Conservation (phyloP, 2,888 invertebrate species). For the Pterobdella sp. region DNA sequence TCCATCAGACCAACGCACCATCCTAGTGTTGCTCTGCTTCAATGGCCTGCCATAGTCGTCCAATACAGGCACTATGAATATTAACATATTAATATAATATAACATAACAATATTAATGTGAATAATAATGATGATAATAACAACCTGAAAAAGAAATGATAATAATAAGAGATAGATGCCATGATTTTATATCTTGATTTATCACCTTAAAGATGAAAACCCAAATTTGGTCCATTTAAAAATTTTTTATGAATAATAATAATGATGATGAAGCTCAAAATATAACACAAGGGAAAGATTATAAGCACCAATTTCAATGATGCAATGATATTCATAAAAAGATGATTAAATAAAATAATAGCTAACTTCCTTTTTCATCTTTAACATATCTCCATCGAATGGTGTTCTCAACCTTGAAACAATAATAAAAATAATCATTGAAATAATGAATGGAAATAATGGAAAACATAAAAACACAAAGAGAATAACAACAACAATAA, state of each 20-base stretch:
- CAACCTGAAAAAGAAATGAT: no score
- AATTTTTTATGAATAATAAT: background rate
- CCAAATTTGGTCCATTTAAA: background rate
- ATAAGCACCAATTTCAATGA: background rate
- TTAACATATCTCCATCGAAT: constrained; percentile 83
- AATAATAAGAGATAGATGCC: no score
- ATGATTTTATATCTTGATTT: no score
- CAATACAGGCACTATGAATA: background rate
- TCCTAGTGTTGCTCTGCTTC: constrained; percentile 85
- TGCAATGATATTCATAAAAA: background rate
- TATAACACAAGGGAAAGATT: background rate
- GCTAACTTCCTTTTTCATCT: constrained; percentile 54
- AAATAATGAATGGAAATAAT: background rate
- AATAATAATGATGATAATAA: no score
- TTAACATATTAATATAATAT: background rate
- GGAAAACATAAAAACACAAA: no score
- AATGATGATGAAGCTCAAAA: constrained; percentile 4
- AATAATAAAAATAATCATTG: background rate
- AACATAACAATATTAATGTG: no score
- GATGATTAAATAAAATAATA: constrained; percentile 53
- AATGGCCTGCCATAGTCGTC: constrained; percentile 59
- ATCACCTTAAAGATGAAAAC: no score
- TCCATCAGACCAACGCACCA: constrained; percentile 96
- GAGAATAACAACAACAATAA: no score
- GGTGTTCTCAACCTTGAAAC: constrained; percentile 78